Base-by-base conservation (phyloP, 2,113 vertebrate species). In the Echinops telfairi region DNA sequence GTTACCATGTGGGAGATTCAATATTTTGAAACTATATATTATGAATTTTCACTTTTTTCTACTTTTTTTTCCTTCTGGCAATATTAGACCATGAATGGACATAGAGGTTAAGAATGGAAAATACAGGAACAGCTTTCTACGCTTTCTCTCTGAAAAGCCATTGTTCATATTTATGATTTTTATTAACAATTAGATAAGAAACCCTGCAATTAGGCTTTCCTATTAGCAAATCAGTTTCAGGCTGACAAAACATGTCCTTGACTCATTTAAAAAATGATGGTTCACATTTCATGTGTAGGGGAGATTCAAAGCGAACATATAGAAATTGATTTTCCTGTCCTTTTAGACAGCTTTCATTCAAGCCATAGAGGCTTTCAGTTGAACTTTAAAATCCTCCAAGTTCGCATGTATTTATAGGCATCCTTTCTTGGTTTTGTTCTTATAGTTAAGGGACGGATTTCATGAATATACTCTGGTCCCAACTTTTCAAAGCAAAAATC, bases 381-480 rank as follows among this genome's bases (percentile, higher is more conserved):
- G 95, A 96, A 76, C 53, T 95, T 71, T 89, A 84, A 94, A 95
- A 78, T 90, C 62, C 64, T 66, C 9, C 23, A 27, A 11, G 64
- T 25, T 96, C 80, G 93, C 95, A 11, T 38, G 77, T 98, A 95
- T 98, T 97, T 97, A 96, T 98, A 97, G 7, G 86, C 57, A 96
- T 62, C 20, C 95, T 96, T 97, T 93, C 96, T 97, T 96, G 58
- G 19, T 92, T 97, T 93, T 43, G 82, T 90, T 96, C 88, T 95
- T 95, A 97, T 97, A 97, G 81, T 97, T 96, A 96, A 90, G 60
- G 31, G 43, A 92, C 81, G 96, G 70, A 75, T 96, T 98, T 98
- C 97, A 94, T 98, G 97, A 97, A 81, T 97, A 70, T 96, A 79
- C 95, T 96, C 47, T 96, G 33, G 92, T 86, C 85, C 90, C 96